Percentiles rank a stretch among this genome's conserved stretches.
Conservation (phyloP, 1,140 invertebrate genomes). For the Drosophila subobscura region DNA sequence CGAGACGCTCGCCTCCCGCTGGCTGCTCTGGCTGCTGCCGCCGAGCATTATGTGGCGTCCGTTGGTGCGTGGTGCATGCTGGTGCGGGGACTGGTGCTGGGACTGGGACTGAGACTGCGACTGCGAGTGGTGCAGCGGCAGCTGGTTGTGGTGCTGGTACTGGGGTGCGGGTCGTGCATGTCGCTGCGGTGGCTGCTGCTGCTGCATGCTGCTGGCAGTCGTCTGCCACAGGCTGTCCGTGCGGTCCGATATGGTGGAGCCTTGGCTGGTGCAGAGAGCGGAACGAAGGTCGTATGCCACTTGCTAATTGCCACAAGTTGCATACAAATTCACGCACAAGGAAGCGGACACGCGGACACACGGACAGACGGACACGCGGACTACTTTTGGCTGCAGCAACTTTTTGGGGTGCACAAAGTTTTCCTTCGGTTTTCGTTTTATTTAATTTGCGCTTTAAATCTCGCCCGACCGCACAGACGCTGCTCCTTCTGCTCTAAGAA, state of each 20-base stretch:
- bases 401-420: conserved; percentile 4
- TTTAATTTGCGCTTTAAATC: conserved; percentile 68
- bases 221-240: conserved; percentile 80
- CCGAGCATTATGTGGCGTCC: conserved; percentile 59
- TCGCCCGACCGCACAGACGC: conserved; percentile 16
- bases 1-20: conserved; percentile 67
- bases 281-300: conserved; percentile 8
- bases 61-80: conserved; percentile 45
- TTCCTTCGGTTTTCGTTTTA: conserved; percentile 41
- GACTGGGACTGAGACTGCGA: conserved; percentile 17
- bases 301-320: conserved; percentile 61
- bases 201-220: conserved; percentile 72
- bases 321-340: conserved; percentile 5
- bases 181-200: conserved; percentile 39
- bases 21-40: conserved; percentile 74
- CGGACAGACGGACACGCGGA: conserved; percentile 8
- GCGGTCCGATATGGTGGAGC: conserved; percentile 77
- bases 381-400: conserved; percentile 29
- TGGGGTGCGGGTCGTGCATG: conserved; percentile 58
- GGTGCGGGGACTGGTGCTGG: conserved; percentile 42
- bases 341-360: conserved; percentile 12
- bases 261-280: conserved; percentile 23
- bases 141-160: conserved; percentile 37
- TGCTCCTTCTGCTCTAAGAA: conserved; percentile 1
- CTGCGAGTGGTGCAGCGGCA: conserved; percentile 13